phyloP scores from a whole-genome alignment of 2,113 vertebrate genomes.

The Oceanodroma tethys region DNA sequence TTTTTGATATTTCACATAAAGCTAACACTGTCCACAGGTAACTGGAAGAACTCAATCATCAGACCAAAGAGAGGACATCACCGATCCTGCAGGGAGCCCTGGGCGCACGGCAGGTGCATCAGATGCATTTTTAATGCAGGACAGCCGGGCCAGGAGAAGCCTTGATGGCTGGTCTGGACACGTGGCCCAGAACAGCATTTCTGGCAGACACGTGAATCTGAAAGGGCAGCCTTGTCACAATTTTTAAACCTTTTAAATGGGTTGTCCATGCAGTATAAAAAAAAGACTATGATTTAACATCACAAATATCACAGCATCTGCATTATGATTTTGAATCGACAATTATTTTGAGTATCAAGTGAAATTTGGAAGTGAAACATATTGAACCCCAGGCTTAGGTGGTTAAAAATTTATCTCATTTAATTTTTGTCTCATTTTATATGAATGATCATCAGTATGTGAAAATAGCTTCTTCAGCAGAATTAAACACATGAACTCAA shows the following conservation, averaged over 20 bases:
- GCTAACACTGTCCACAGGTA: constrained; percentile 25
- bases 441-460: not conserved
- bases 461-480: not conserved
- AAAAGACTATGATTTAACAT: not conserved
- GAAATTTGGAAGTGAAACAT: not conserved
- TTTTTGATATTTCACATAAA: constrained; percentile 65
- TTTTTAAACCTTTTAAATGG: constrained; percentile 8
- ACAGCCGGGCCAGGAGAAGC: constrained; percentile 37
- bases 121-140: constrained; percentile 62
- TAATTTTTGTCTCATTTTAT: not conserved
- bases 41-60: constrained; percentile 36
- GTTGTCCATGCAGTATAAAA: not conserved
- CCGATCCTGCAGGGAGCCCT: not conserved
- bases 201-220: not conserved
- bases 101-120: constrained; percentile 18
- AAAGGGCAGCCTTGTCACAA: not conserved
- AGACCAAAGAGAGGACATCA: constrained; percentile 40
- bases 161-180: constrained; percentile 14
- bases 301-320: not conserved
- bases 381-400: not conserved
- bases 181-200: not conserved
- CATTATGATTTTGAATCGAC: not conserved
- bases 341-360: not conserved
- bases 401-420: not conserved
- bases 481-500: not conserved